A percentile compares a stretch with the other conserved stretches of the same genome.
phyloP scores from a whole-genome alignment of 2,113 vertebrate species.

The Delphinapterus leucas region DNA sequence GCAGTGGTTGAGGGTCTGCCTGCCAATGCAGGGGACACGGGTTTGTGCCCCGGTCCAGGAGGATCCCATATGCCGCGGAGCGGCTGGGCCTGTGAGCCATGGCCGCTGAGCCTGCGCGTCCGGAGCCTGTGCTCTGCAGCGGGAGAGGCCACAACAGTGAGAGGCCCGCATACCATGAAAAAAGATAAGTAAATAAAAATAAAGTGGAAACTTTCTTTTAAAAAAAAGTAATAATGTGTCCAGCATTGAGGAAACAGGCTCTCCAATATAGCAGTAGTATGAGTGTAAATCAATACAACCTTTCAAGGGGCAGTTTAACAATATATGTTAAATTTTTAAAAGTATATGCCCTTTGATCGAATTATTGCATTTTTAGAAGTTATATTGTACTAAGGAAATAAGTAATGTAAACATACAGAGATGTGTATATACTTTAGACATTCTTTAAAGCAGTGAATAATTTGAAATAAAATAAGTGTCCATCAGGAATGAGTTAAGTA shows the following conservation, averaged over 20 bases:
- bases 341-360: background rate
- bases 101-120: too few relatives aligned
- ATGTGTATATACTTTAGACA: background rate
- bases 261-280: background rate
- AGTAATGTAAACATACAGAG: background rate
- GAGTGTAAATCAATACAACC: background rate
- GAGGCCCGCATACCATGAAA: too few relatives aligned
- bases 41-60: too few relatives aligned
- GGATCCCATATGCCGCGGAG: too few relatives aligned
- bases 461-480: conserved; percentile 32
- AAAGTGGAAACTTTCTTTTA: too few relatives aligned
- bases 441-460: conserved; percentile 10
- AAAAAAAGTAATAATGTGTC: background rate
- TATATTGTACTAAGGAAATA: conserved; percentile 8
- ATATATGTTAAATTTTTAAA: background rate
- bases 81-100: too few relatives aligned
- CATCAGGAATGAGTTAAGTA: background rate
- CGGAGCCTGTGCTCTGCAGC: too few relatives aligned
- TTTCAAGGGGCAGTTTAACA: conserved; percentile 5
- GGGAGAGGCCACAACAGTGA: too few relatives aligned
- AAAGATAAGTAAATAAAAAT: too few relatives aligned
- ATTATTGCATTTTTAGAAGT: background rate
- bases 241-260: background rate
- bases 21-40: too few relatives aligned
- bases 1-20: too few relatives aligned